Evolutionary conservation across 2,888 invertebrate genomes (phyloP), one percentile per base, ranked within the genome.

Genomic region (Anoplius nigerrimus): DNA sequence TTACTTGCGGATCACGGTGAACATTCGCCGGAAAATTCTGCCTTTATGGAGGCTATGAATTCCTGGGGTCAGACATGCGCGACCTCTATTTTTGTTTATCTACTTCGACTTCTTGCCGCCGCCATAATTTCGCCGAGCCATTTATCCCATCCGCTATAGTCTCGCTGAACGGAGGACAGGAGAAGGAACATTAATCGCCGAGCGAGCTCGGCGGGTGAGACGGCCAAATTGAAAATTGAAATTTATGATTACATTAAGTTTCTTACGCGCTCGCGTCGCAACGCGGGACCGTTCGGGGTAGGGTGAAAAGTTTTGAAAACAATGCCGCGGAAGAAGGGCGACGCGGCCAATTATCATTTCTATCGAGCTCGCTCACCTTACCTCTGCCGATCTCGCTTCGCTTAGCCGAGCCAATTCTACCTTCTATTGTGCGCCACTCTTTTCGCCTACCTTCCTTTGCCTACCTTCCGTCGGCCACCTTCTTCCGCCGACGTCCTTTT

Each of bases 161-260:
- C 6, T 24, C 24, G n/a, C 24, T 6, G 24, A 24, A 6, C 24
- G 24, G 34, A 6, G 4, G 11, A 6, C 34, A 13, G 34, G 11
- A 34, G 16, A 48, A 45, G 16, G 48, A 48, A 18, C 48, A 48
- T 48, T 48, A 48, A 48, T 48, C 48, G 48, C 16, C n/a, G 16
- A 8, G 48, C 11, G n/a, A 48, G 59, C 27, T 21, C 21, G n/a
- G 24, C n/a, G 48, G 48, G 43, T 20, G 46, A 62, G 51, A 46
- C 62, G 60, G 62, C 45, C 34, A 76, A 80, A 82, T 82, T 83
- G 76, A 76, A 80, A 81, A 80, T 83, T 75, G 80, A 80, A 81
- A 84, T 82, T 82, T 77, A 78, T 69, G 76, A 78, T 76, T 64
- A 69, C 65, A 65, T 75, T 78, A 78, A 76, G 72, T 62, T 16